These are phyloP conservation scores for Phaenicophaeus curvirostris DNA, from an alignment of 2,797 vertebrate genomes.

Conservation along the genomic window DNA sequence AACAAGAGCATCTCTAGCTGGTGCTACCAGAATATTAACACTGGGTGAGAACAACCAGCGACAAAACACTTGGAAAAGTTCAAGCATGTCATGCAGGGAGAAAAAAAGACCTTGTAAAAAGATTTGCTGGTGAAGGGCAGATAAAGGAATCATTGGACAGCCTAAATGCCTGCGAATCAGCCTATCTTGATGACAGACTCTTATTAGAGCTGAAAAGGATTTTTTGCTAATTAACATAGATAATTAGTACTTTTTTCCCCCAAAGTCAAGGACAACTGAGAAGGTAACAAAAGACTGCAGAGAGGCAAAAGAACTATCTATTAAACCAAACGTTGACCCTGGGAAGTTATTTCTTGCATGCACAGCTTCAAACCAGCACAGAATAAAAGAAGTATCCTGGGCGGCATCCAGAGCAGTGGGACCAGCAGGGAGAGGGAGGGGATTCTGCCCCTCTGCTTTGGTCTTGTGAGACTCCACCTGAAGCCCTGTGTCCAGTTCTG, in stretches of 20 bases:
- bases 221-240: slow-evolving; percentile 19
- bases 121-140: background rate
- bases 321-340: background rate
- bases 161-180: background rate
- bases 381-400: background rate
- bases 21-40: background rate
- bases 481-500: too few relatives aligned
- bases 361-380: background rate
- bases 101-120: background rate
- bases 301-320: background rate
- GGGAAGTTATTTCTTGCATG: background rate
- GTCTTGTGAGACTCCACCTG: too few relatives aligned
- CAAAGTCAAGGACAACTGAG: background rate
- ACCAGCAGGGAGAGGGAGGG: too few relatives aligned
- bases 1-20: background rate
- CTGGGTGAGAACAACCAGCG: background rate
- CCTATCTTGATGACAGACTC: background rate
- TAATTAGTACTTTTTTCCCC: background rate
- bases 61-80: background rate
- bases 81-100: background rate
- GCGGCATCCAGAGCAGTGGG: too few relatives aligned
- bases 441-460: too few relatives aligned
- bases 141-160: background rate
- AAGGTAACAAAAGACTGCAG: background rate
- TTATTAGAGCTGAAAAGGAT: background rate